Evolutionary conservation across 1,140 invertebrate genomes (phyloP).

Genomic region (Ganaspis sp.): DNA sequence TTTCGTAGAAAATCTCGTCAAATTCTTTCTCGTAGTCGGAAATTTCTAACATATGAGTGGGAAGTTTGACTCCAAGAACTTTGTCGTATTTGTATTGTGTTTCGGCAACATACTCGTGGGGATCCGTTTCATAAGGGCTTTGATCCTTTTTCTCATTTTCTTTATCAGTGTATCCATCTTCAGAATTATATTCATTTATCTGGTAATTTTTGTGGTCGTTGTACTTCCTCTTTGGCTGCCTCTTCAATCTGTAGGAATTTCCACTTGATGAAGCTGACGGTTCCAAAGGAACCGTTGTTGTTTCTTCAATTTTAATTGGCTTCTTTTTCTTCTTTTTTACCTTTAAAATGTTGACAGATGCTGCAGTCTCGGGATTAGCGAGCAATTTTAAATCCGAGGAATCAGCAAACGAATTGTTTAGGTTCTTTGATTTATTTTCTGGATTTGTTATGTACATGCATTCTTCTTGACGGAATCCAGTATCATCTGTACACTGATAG

Average conservation of each 20-base stretch:
- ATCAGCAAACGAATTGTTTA: slow-evolving; percentile 36
- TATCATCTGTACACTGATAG: slow-evolving; percentile 82
- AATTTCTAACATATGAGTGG: slow-evolving; percentile 81
- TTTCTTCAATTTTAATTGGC: slow-evolving; percentile 30
- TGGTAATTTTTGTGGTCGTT: slow-evolving; percentile 37
- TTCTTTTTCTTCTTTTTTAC: slow-evolving; percentile 51
- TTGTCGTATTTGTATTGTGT: slow-evolving; percentile 81
- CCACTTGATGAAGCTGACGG: slow-evolving; percentile 50
- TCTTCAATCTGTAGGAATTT: slow-evolving; percentile 38
- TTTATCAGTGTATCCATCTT: slow-evolving; percentile 45
- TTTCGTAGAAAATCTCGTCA: slow-evolving; percentile 72
- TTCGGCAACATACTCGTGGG: slow-evolving; percentile 78
- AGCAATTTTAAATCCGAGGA: slow-evolving; percentile 44
- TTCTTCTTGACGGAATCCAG: slow-evolving; percentile 83
- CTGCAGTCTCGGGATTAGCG: neutral
- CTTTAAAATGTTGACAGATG: slow-evolving; percentile 30
- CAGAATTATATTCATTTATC: slow-evolving; percentile 41
- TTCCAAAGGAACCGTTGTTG: slow-evolving; percentile 34
- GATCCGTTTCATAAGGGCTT: slow-evolving; percentile 55
- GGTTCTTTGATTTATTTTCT: slow-evolving; percentile 43
- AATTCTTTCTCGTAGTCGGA: slow-evolving; percentile 82
- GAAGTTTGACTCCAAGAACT: slow-evolving; percentile 79
- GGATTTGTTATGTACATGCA: slow-evolving; percentile 83
- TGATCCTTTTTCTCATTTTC: slow-evolving; percentile 45
- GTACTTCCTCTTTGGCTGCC: slow-evolving; percentile 23